Conservation (phyloP, 2,797 vertebrate genomes). For the Sebastes iracundus region DNA sequence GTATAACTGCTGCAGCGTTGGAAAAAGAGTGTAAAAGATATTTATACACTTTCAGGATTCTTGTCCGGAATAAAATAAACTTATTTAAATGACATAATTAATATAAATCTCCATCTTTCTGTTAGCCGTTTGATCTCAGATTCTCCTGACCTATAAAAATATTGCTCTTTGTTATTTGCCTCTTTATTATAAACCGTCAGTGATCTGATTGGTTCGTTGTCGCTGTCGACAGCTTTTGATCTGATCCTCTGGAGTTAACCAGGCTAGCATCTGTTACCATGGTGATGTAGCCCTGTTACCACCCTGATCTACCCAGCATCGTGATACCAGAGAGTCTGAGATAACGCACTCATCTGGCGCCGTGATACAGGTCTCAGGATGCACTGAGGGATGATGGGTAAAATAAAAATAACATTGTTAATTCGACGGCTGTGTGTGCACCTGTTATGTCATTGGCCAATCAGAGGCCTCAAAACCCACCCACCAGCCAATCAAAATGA, state of each 20-base stretch:
- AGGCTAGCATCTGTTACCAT: not conserved
- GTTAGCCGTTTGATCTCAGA: not conserved
- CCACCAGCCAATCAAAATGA: slow-evolving; percentile 3
- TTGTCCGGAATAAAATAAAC: no score
- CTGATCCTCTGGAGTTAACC: not conserved
- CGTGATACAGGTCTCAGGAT: not conserved
- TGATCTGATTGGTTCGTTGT: not conserved
- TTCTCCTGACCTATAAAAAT: not conserved
- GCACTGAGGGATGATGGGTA: slow-evolving; percentile 40
- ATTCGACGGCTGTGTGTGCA: not conserved
- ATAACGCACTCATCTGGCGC: not conserved
- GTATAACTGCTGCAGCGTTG: no score
- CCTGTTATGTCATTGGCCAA: slow-evolving; percentile 22
- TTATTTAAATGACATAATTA: not conserved
- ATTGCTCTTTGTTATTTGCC: not conserved
- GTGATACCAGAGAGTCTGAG: not conserved
- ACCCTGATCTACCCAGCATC: not conserved
- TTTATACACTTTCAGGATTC: no score
- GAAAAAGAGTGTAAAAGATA: no score
- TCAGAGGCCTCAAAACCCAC: slow-evolving; percentile 19
- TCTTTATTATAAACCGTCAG: not conserved
- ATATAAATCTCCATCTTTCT: not conserved
- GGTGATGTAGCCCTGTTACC: not conserved
- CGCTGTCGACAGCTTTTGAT: not conserved
- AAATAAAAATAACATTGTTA: not conserved